phyloP scores from a whole-genome alignment of 2,888 invertebrate species.

The Lingula anatina region DNA sequence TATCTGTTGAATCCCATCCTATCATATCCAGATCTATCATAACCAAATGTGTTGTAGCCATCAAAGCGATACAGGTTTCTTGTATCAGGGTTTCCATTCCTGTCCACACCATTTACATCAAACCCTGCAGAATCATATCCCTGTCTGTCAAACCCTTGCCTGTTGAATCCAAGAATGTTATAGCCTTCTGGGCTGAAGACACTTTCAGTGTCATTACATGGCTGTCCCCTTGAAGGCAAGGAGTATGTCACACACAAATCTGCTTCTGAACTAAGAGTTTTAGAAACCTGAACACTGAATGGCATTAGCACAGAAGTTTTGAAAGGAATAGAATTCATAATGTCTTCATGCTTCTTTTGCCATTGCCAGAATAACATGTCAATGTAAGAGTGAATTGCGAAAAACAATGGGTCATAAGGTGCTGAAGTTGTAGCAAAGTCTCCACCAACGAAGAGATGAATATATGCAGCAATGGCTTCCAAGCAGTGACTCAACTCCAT shows the following conservation, averaged over 20 bases:
- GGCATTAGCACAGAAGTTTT: slow-evolving; percentile 38
- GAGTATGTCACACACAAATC: slow-evolving; percentile 34
- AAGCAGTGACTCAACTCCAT: slow-evolving; percentile 35
- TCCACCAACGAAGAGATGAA: slow-evolving; percentile 38
- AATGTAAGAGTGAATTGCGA: slow-evolving; percentile 32
- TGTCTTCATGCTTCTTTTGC: slow-evolving; percentile 26
- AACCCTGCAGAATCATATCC: slow-evolving; percentile 41
- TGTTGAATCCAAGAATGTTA: neutral
- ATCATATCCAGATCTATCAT: slow-evolving; percentile 31
- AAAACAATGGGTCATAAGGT: slow-evolving; percentile 40
- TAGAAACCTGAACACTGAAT: slow-evolving; percentile 32
- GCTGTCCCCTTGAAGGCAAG: slow-evolving; percentile 25
- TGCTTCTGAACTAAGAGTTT: slow-evolving; percentile 29
- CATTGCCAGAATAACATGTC: slow-evolving; percentile 41
- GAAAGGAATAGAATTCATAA: slow-evolving; percentile 18
- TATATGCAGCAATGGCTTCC: slow-evolving; percentile 31
- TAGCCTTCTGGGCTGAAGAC: neutral
- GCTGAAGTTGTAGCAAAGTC: slow-evolving; percentile 35
- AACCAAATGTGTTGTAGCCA: slow-evolving; percentile 31
- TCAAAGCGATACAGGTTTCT: slow-evolving; percentile 42
- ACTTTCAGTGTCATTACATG: slow-evolving; percentile 18
- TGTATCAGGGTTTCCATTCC: slow-evolving; percentile 16
- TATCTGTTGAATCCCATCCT: slow-evolving; percentile 25
- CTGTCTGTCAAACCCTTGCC: slow-evolving; percentile 25
- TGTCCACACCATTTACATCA: slow-evolving; percentile 34